These are phyloP conservation scores for Leptonema lineaticorne DNA, from an alignment of 1,140 invertebrate genomes.

Conservation along the genomic window DNA sequence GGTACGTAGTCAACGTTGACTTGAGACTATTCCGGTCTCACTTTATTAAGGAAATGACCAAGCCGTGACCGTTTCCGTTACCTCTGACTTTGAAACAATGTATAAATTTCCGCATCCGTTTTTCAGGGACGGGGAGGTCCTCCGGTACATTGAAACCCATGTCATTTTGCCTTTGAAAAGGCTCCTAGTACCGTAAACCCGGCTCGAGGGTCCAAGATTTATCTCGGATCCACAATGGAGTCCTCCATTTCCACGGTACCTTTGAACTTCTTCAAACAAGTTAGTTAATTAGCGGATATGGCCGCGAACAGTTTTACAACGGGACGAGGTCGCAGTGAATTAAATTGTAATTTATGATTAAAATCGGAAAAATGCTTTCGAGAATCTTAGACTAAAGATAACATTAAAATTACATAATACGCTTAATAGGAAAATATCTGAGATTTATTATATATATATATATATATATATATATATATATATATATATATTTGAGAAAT, in stretches of 20 bases:
- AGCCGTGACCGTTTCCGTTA: conserved; percentile 38
- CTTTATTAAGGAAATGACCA: conserved; percentile 31
- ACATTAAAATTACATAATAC: not conserved
- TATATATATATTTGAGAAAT: not conserved
- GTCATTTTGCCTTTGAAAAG: conserved; percentile 20
- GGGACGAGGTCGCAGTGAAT: not conserved
- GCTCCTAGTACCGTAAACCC: conserved; percentile 1
- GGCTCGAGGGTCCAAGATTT: conserved; percentile 26
- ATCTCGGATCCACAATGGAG: conserved; percentile 28
- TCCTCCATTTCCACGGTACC: conserved; percentile 13
- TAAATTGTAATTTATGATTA: not conserved
- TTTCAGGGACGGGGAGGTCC: too few relatives aligned
- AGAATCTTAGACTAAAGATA: not conserved
- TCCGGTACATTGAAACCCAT: not conserved
- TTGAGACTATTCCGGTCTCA: conserved; percentile 34
- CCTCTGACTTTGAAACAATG: conserved; percentile 41
- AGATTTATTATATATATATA: not conserved
- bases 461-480: not conserved
- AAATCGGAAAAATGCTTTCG: not conserved
- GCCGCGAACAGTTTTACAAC: conserved; percentile 2
- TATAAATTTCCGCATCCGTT: conserved; percentile 39
- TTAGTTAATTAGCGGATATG: conserved; percentile 28
- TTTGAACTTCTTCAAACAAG: conserved; percentile 32
- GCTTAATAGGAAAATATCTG: not conserved
- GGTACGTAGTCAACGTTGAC: conserved; percentile 15